Base-by-base conservation (phyloP, 1,140 invertebrate genomes). In the Bombus consobrinus region DNA sequence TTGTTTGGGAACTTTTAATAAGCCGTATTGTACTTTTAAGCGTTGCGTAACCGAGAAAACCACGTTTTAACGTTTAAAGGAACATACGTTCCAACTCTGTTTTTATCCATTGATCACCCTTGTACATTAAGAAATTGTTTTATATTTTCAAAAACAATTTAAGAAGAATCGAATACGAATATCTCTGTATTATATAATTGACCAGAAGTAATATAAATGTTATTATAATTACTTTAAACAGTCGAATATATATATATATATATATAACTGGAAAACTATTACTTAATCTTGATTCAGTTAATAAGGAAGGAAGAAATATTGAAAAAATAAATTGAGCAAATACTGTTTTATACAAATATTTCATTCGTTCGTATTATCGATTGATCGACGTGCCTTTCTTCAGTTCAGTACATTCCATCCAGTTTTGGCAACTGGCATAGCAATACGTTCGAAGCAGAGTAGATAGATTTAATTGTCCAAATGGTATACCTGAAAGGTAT, bases 401-500 rank as follows among this genome's bases (percentile, higher is more conserved):
- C 34, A 10, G 0, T 18, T 18, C 34, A n/a, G 1, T 72, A 59
- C 28, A 10, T 43, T 39, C 43, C 39, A 3, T 62, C 15, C 18
- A 62, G 25, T 64, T 81, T 74, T 81, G 80, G 25, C 80, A 81
- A 74, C 39, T n/a, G 62, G n/a, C n/a, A 32, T 81, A 47, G 39
- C 22, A 47, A 64, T 81, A 57, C 57, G 15, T 62, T 74, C 15
- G 1, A 69, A 53, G 15, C 25, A 81, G 62, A 59, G 39, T 47
- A 73, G 39, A n/a, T 73, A 43, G 32, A 74, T 81, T 73, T 81
- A 81, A 74, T 81, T 64, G 64, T 64, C 39, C n/a, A 81, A 64
- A 59, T 81, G n/a, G 80, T 69, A n/a, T n/a, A n/a, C 5, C 34
- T n/a, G 39, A 47, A 25, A 32, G 6, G 10, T 6, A 1, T 15